Conservation (phyloP, 2,113 vertebrate species). For the Phylloscopus whistleri region DNA sequence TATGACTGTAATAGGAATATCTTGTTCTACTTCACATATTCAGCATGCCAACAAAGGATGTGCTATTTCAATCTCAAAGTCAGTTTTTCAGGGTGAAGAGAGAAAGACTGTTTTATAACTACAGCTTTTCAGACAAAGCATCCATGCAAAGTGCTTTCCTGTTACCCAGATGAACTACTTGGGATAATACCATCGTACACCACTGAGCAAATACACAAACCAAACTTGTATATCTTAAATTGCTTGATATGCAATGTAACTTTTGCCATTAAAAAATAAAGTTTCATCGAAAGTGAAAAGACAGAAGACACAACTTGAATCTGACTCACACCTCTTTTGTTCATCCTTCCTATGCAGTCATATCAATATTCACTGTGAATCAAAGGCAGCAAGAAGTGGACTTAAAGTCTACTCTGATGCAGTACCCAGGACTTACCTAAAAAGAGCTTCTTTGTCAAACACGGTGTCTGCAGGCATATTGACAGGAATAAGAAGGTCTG, state of each 20-base stretch:
- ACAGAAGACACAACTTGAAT: neutral
- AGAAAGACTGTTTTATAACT: neutral
- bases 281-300: neutral
- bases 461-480: constrained; percentile 93
- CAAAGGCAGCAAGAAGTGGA: neutral
- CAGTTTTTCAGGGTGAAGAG: neutral
- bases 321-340: neutral
- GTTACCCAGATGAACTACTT: neutral
- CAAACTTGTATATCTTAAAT: neutral
- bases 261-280: neutral
- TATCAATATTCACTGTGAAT: neutral
- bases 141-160: neutral
- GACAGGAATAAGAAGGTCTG: constrained; percentile 95
- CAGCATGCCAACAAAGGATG: neutral
- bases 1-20: neutral
- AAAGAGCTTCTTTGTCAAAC: constrained; percentile 90
- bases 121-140: neutral
- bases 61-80: neutral
- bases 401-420: neutral
- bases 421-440: constrained; percentile 74
- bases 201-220: neutral
- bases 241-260: neutral
- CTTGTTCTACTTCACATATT: neutral
- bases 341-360: neutral
- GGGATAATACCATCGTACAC: neutral